phyloP scores from a whole-genome alignment of 2,797 vertebrate genomes.

The Poeciliopsis paucimaculata region DNA sequence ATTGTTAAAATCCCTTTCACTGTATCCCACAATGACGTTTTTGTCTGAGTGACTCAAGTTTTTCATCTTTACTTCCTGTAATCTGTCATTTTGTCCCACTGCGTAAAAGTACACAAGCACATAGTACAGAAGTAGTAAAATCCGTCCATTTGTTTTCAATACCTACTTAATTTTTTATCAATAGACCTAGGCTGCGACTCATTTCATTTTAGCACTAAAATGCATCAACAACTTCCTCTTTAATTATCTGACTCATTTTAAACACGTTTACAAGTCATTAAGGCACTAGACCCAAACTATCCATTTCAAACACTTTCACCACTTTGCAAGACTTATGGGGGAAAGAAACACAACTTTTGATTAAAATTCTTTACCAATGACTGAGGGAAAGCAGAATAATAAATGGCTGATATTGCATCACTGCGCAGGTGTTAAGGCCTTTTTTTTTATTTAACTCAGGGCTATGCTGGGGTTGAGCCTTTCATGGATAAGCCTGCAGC shows the following conservation, averaged over 20 bases:
- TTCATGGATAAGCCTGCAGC: conserved; percentile 77
- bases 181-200: neutral
- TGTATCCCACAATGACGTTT: neutral
- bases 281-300: neutral
- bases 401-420: conserved; percentile 65
- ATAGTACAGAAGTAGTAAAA: neutral
- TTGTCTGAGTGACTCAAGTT: neutral
- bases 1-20: neutral
- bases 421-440: conserved; percentile 42
- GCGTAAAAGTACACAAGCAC: neutral
- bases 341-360: conserved; percentile 29
- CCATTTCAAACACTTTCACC: neutral
- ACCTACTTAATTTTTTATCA: neutral
- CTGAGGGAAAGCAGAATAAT: conserved; percentile 23
- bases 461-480: conserved; percentile 55
- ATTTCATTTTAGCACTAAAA: neutral
- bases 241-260: neutral
- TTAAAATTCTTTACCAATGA: conserved; percentile 38
- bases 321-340: conserved; percentile 11
- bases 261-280: neutral
- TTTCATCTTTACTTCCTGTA: neutral
- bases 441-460: conserved; percentile 29
- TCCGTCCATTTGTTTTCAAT: neutral
- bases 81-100: neutral
- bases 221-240: neutral